These are phyloP conservation scores for Branchinecta lynchi DNA, from an alignment of 1,140 invertebrate species.

Conservation along the genomic window DNA sequence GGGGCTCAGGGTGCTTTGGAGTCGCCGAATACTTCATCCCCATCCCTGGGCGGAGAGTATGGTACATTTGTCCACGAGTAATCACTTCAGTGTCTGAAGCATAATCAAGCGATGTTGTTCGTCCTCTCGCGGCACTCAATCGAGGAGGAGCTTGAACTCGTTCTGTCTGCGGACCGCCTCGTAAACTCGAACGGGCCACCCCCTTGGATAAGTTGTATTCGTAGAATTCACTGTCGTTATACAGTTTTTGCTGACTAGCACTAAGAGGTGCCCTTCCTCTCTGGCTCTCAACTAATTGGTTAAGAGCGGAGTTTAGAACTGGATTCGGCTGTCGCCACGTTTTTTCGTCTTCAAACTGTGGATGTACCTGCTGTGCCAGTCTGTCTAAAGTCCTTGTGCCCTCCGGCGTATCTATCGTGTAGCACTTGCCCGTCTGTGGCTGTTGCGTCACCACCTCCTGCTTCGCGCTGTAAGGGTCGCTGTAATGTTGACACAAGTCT, in stretches of 20 bases:
- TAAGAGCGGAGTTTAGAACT: constrained; percentile 21
- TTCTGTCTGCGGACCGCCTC: constrained; percentile 22
- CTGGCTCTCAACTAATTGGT: constrained; percentile 38
- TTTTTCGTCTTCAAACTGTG: not conserved
- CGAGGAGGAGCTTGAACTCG: constrained; percentile 23
- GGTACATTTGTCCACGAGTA: constrained; percentile 25
- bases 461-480: constrained; percentile 43
- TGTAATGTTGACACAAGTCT: not conserved
- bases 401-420: not conserved
- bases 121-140: constrained; percentile 23
- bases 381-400: not conserved
- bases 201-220: constrained; percentile 24
- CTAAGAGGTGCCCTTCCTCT: not conserved
- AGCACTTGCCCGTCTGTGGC: not conserved
- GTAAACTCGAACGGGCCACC: constrained; percentile 19
- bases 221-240: constrained; percentile 21
- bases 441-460: constrained; percentile 40
- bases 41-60: not conserved
- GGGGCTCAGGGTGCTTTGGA: not conserved
- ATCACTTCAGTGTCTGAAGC: constrained; percentile 84
- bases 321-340: constrained; percentile 35
- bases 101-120: constrained; percentile 49
- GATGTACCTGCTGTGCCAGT: not conserved
- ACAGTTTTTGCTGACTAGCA: not conserved
- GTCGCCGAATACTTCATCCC: not conserved